These are phyloP conservation scores for Drosophila nigricruria DNA, from an alignment of 2,888 invertebrate genomes.

Conservation along the genomic window DNA sequence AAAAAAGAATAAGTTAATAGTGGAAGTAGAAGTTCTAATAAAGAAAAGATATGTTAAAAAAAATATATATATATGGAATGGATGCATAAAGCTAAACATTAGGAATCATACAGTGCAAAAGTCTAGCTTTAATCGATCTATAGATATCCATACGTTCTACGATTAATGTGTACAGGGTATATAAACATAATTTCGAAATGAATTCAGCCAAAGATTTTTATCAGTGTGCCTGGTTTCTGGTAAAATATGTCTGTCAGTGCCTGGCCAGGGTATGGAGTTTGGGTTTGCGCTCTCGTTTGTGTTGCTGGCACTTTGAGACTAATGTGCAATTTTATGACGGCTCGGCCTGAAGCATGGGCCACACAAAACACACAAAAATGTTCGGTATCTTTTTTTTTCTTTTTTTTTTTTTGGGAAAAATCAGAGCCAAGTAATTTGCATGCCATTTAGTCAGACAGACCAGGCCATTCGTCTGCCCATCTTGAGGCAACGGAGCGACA, in stretches of 20 bases:
- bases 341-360: conserved; percentile 2
- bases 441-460: conserved; percentile 63
- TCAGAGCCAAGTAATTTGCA: conserved; percentile 66
- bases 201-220: conserved; percentile 10
- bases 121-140: not conserved
- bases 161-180: not conserved
- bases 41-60: too few species aligned
- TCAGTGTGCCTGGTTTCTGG: conserved; percentile 2
- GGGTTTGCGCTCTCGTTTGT: not conserved
- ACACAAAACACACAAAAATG: conserved; percentile 18
- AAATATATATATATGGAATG: too few species aligned
- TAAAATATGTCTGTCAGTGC: conserved; percentile 9
- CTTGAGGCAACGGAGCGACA: conserved; percentile 29
- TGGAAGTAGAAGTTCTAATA: too few species aligned
- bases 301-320: conserved; percentile 22
- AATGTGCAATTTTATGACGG: conserved; percentile 23
- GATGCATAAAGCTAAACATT: not conserved
- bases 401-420: conserved; percentile 27
- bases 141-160: too few species aligned
- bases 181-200: not conserved
- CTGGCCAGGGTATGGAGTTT: not conserved
- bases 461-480: conserved; percentile 14
- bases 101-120: not conserved
- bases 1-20: too few species aligned
- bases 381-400: not conserved